These are phyloP conservation scores for Drosophila ochracea DNA, from an alignment of 2,888 invertebrate species.

Conservation along the genomic window DNA sequence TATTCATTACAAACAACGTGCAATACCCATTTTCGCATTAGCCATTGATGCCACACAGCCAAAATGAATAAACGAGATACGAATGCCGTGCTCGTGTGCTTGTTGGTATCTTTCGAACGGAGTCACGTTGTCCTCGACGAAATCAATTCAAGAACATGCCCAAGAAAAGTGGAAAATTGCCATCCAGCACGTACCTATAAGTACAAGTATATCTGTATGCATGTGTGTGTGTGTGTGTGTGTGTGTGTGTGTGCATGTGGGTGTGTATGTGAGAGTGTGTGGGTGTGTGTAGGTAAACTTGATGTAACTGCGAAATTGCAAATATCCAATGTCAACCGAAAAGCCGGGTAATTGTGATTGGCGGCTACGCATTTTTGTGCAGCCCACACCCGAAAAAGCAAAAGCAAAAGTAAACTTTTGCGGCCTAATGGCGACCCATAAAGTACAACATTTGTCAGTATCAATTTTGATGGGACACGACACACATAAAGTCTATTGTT, in stretches of 20 bases:
- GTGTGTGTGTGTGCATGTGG: neutral
- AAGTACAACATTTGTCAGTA: conserved; percentile 75
- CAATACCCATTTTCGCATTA: conserved; percentile 71
- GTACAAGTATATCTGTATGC: conserved; percentile 4
- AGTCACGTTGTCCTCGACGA: conserved; percentile 66
- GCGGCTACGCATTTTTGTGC: conserved; percentile 56
- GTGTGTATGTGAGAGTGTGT: neutral
- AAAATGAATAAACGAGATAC: conserved; percentile 40
- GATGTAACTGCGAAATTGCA: conserved; percentile 49
- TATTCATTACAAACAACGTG: conserved; percentile 67
- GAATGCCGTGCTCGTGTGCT: neutral
- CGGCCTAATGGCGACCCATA: conserved; percentile 70
- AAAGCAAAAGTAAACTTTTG: conserved; percentile 60
- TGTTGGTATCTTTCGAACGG: conserved; percentile 20
- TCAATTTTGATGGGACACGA: conserved; percentile 65
- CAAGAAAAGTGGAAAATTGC: conserved; percentile 49
- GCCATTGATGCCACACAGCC: conserved; percentile 60
- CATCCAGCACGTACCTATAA: conserved; percentile 46
- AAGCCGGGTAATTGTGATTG: conserved; percentile 72
- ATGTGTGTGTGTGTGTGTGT: neutral
- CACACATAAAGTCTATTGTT: conserved; percentile 67
- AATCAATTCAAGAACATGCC: conserved; percentile 68
- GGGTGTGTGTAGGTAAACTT: conserved; percentile 6
- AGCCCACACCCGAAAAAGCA: neutral
- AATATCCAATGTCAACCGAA: conserved; percentile 35